Percentiles rank a stretch among this genome's conserved stretches.
phyloP scores from a whole-genome alignment of 2,113 vertebrate species.

The Conger conger region DNA sequence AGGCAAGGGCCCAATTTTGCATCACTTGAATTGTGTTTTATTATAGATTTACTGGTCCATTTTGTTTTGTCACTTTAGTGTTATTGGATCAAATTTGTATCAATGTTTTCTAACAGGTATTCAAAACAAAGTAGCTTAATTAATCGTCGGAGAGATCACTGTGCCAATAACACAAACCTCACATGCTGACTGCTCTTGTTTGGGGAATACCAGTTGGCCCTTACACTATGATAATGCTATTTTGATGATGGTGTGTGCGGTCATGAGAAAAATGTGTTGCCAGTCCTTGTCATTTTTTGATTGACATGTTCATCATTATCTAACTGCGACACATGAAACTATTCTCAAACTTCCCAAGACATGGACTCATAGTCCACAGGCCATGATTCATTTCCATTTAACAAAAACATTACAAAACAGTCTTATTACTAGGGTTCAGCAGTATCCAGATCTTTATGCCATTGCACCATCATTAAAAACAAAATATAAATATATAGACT shows the following conservation, averaged over 20 bases:
- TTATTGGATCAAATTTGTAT: conserved; percentile 30
- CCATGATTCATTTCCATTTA: background rate
- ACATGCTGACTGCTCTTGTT: background rate
- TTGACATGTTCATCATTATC: background rate
- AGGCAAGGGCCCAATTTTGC: conserved; percentile 42
- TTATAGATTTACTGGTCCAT: conserved; percentile 47
- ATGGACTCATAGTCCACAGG: background rate
- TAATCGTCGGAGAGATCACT: background rate
- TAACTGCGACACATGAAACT: background rate
- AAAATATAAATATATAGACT: too few relatives aligned
- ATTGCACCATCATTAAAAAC: too few relatives aligned
- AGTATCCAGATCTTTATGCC: too few relatives aligned
- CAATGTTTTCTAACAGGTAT: conserved; percentile 21
- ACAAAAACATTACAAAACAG: background rate
- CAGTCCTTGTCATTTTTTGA: background rate
- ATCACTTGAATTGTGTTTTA: conserved; percentile 51
- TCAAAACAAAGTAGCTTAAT: background rate
- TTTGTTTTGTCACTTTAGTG: conserved; percentile 8
- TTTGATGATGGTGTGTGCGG: background rate
- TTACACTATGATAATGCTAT: background rate
- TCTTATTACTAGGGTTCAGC: background rate
- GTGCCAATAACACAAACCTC: conserved; percentile 10
- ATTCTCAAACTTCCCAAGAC: background rate
- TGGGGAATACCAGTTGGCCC: conserved; percentile 2
- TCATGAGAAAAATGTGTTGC: background rate